Percentiles rank a stretch among this genome's conserved stretches.
phyloP scores from a whole-genome alignment of 2,888 invertebrate genomes.

The Syrista parreyssii region DNA sequence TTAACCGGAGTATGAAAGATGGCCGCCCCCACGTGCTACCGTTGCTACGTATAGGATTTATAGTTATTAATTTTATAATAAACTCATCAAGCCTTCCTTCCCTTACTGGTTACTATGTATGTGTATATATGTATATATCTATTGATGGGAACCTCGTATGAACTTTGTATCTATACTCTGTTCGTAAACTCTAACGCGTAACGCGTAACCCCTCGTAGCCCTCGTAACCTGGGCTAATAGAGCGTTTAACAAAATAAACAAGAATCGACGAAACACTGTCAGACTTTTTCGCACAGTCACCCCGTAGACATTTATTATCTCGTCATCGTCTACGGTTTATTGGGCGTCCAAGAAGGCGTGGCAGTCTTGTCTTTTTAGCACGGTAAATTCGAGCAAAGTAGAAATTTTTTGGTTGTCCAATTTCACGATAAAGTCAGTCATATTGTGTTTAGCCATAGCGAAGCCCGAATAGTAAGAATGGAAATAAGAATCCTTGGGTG shows the following conservation, averaged over 20 bases:
- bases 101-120: background rate
- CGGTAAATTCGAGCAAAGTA: background rate
- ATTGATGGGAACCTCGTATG: too few species aligned
- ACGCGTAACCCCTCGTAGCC: too few species aligned
- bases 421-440: background rate
- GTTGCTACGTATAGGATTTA: conserved; percentile 46
- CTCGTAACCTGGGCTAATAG: conserved; percentile 19
- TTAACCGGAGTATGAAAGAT: conserved; percentile 59
- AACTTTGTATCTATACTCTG: background rate
- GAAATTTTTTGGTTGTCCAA: conserved; percentile 4
- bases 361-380: conserved; percentile 21
- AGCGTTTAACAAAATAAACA: conserved; percentile 35
- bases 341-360: conserved; percentile 22
- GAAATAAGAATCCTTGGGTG: too few species aligned
- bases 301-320: conserved; percentile 34
- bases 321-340: conserved; percentile 21
- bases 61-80: conserved; percentile 62
- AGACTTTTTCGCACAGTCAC: conserved; percentile 33
- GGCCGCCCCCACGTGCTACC: conserved; percentile 58
- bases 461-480: too few species aligned
- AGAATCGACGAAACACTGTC: conserved; percentile 21
- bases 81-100: conserved; percentile 50
- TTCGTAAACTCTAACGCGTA: background rate
- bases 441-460: background rate
- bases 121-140: too few species aligned